Evolutionary conservation across 2,888 invertebrate species (phyloP).

Genomic region (Torymus texanus): DNA sequence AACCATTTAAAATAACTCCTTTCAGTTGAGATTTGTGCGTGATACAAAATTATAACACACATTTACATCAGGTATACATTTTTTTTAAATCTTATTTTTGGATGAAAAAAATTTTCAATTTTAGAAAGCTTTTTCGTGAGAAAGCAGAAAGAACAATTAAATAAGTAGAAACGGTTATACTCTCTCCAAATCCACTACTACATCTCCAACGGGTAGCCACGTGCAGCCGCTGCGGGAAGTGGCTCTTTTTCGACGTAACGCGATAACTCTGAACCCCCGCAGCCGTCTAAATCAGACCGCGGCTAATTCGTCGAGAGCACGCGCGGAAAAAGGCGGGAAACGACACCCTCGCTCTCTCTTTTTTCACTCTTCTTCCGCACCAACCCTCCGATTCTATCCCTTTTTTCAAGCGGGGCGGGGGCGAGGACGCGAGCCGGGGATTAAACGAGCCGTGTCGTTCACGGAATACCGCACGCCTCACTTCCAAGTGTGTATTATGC

Average conservation of each 20-base stretch:
- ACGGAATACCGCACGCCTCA: constrained; percentile 51
- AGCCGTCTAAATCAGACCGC: constrained; percentile 62
- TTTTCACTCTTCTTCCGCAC: constrained; percentile 20
- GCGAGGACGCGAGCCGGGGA: constrained; percentile 41
- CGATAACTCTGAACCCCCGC: constrained; percentile 58
- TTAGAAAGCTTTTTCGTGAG: neutral
- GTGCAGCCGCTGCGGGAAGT: constrained; percentile 2
- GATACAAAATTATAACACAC: too few relatives aligned
- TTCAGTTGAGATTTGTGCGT: too few relatives aligned
- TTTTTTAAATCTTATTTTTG: too few relatives aligned
- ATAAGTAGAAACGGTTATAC: neutral
- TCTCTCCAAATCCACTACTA: constrained; percentile 35
- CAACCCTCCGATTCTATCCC: constrained; percentile 54
- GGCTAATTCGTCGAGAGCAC: constrained; percentile 65
- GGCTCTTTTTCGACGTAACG: constrained; percentile 56
- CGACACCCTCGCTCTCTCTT: constrained; percentile 46
- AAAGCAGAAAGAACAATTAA: constrained; percentile 2
- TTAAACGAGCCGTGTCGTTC: constrained; percentile 68
- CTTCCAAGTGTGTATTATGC: constrained; percentile 19
- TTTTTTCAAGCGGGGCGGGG: constrained; percentile 51
- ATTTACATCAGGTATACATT: too few relatives aligned
- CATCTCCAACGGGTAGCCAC: neutral
- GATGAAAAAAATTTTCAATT: too few relatives aligned
- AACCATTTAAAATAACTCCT: too few relatives aligned
- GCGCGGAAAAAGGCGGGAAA: constrained; percentile 51